A percentile compares a stretch with the other conserved stretches of the same genome.
phyloP scores from a whole-genome alignment of 2,888 invertebrate genomes.

The Monoplex corrugatus region DNA sequence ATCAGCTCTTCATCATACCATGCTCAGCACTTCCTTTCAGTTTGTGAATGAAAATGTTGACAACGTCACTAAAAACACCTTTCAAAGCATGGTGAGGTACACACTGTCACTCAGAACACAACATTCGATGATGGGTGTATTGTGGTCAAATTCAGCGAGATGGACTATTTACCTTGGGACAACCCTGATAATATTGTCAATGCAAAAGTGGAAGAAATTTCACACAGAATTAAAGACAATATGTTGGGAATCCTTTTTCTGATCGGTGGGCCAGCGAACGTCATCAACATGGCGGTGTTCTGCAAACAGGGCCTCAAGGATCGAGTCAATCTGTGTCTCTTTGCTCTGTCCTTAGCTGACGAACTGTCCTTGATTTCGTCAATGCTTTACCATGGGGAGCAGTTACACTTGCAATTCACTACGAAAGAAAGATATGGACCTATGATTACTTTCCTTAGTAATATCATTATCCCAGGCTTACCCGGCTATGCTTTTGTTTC shows the following conservation, averaged over 20 bases:
- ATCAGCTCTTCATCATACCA: no score
- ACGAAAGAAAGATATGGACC: background rate
- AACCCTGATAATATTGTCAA: background rate
- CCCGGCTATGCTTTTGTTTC: background rate
- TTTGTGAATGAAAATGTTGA: no score
- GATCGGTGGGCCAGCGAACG: background rate
- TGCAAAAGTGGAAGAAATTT: background rate
- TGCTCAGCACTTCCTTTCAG: no score
- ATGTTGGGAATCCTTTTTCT: background rate
- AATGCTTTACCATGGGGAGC: background rate
- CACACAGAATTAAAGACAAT: background rate
- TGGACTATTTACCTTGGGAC: background rate
- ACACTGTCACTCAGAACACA: no score
- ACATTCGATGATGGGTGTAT: no score
- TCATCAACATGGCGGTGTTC: slow-evolving; percentile 34
- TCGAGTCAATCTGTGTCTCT: slow-evolving; percentile 1
- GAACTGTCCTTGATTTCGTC: background rate
- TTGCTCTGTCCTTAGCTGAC: background rate
- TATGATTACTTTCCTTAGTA: background rate
- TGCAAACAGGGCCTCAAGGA: background rate
- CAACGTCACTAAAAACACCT: no score
- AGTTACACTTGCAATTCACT: background rate
- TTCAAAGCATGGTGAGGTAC: no score
- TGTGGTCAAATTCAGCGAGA: background rate
- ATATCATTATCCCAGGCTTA: background rate